Conservation (phyloP, 2,113 vertebrate genomes). For the Macrotus californicus region DNA sequence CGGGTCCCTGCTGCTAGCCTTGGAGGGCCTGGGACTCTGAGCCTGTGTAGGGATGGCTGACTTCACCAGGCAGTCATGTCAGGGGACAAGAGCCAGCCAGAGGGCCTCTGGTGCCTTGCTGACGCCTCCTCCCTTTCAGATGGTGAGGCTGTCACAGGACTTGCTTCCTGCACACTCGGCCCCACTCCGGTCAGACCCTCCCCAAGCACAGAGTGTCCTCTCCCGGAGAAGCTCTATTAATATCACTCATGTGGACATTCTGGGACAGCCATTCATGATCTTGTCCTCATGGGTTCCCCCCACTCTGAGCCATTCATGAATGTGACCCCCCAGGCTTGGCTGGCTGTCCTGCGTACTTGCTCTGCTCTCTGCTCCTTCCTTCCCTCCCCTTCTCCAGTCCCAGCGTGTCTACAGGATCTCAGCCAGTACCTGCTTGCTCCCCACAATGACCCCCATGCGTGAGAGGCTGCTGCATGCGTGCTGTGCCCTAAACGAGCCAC, state of each 20-base stretch:
- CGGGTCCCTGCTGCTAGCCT: background rate
- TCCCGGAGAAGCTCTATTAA: slow-evolving; percentile 35
- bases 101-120: background rate
- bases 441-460: background rate
- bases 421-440: background rate
- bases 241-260: background rate
- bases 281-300: background rate
- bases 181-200: background rate
- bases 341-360: background rate
- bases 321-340: background rate
- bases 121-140: background rate
- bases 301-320: background rate
- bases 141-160: background rate
- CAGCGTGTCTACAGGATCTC: background rate
- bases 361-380: background rate
- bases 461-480: rapidly evolving
- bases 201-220: slow-evolving; percentile 8
- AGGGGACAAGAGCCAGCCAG: background rate
- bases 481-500: rapidly evolving
- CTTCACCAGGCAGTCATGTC: too few relatives aligned
- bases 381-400: background rate
- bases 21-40: background rate
- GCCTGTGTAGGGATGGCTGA: rapidly evolving
- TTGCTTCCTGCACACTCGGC: background rate
- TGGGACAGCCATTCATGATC: background rate